These are phyloP conservation scores for Cynoglossus semilaevis DNA, from an alignment of 2,113 vertebrate species.

Conservation along the genomic window DNA sequence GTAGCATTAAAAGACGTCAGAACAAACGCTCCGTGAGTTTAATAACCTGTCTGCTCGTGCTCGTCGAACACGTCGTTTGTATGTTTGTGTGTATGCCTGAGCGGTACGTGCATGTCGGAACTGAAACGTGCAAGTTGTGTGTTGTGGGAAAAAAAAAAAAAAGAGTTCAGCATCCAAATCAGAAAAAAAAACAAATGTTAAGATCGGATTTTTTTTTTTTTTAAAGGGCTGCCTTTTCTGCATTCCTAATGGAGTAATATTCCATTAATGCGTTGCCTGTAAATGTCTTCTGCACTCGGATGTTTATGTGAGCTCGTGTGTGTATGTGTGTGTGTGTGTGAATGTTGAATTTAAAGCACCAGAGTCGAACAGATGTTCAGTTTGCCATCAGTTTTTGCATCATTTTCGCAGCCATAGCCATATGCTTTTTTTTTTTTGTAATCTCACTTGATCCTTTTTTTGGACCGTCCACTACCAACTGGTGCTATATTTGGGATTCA, in stretches of 20 bases:
- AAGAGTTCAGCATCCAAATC: conserved; percentile 66
- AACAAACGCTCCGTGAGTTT: not conserved
- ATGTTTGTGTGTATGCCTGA: conserved; percentile 45
- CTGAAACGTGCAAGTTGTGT: conserved; percentile 44
- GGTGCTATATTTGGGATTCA: conserved; percentile 85
- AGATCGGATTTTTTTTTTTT: conserved; percentile 77
- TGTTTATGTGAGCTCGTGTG: conserved; percentile 26
- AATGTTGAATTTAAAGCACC: conserved; percentile 8
- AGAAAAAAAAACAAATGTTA: conserved; percentile 68
- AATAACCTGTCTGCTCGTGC: conserved; percentile 27
- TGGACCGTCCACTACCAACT: conserved; percentile 71
- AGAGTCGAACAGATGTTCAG: not conserved
- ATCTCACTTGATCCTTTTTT: conserved; percentile 46
- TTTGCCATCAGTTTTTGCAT: conserved; percentile 36
- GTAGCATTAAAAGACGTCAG: not conserved
- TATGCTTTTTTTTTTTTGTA: conserved; percentile 39
- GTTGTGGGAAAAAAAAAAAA: conserved; percentile 30
- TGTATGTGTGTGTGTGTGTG: conserved; percentile 37
- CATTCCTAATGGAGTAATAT: conserved; percentile 79
- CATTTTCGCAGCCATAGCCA: conserved; percentile 35
- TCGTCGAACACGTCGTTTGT: conserved; percentile 45
- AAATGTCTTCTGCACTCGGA: conserved; percentile 74
- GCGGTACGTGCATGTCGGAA: conserved; percentile 59
- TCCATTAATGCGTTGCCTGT: conserved; percentile 79
- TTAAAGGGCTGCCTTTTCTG: conserved; percentile 88